Evolutionary conservation across 2,888 invertebrate genomes (phyloP), one percentile per base, ranked within the genome.

Genomic region (Augochlorella aurata): DNA sequence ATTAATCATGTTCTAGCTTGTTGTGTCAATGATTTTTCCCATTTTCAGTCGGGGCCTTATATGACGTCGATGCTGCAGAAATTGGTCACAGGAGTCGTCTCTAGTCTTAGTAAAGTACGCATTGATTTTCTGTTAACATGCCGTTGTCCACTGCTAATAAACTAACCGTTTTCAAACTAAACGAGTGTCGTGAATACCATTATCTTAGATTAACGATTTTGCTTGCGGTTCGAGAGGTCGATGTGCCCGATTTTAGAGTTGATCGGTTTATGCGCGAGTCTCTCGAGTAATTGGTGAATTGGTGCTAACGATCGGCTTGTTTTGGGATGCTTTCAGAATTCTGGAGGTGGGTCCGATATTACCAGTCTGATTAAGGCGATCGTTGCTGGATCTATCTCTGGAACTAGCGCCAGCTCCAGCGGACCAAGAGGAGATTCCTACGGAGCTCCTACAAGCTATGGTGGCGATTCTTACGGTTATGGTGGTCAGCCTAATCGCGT

Each of bases 401-500:
- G 93, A 0, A 84, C 92, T 0, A 93, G 93, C 70, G 91, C 92
- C 2, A 93, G 92, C 14, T 84, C 92, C 1, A 93, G 91, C 49
- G 90, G 69, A 8, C 21, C 38, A 38, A 50, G 2, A 82, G 50
- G 9, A 38, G 89, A 90, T 18, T 65, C 85, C 4, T 72, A 80
- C 5, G 85, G 81, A 0, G 82, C 88, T 0, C 87, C 88, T 0
- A 88, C 89, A 0, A 54, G 79, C 4, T 88, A 89, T n/a, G 89
- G 84, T 0, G 58, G 67, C 0, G 67, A 65, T 2, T 58, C 58
- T 7, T 80, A 47, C 24, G 65, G 73, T 21, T 81, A 83, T 10
- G 78, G 79, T 69, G 81, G 84, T 24, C 49, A 38, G 29, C 65
- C 74, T 74, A 12, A 21, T 52, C 50, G 49, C 29, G 74, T 74